Percentiles rank a stretch among this genome's conserved stretches.
Evolutionary conservation across 1,140 invertebrate species (phyloP).

Genomic region (Oscheius sp.): DNA sequence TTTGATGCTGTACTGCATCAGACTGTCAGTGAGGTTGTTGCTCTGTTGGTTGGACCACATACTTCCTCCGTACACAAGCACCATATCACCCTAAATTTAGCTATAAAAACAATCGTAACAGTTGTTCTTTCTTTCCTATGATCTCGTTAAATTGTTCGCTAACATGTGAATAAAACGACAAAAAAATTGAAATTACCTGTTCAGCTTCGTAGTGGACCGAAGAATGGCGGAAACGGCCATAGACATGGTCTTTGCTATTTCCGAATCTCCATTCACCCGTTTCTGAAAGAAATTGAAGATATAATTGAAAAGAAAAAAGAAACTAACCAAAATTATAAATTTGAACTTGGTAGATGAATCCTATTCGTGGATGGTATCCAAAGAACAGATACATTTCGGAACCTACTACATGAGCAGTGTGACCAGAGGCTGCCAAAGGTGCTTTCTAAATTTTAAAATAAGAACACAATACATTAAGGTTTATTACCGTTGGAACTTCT

Average conservation of each 20-base stretch:
- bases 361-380: slow-evolving; percentile 56
- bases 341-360: slow-evolving; percentile 54
- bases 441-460: slow-evolving; percentile 20
- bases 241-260: slow-evolving; percentile 43
- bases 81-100: slow-evolving; percentile 2
- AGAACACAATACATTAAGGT: background rate
- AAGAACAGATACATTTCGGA: slow-evolving; percentile 59
- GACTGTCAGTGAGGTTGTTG: slow-evolving; percentile 26
- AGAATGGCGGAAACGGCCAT: slow-evolving; percentile 54
- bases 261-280: slow-evolving; percentile 47
- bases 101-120: background rate
- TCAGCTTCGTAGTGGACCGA: slow-evolving; percentile 42
- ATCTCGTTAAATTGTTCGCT: background rate
- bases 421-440: slow-evolving; percentile 54
- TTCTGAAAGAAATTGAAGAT: slow-evolving; percentile 39
- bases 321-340: slow-evolving; percentile 56
- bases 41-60: slow-evolving; percentile 20
- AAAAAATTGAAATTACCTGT: slow-evolving; percentile 5
- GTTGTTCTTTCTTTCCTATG: background rate
- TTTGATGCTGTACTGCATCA: slow-evolving; percentile 22
- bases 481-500: slow-evolving; percentile 16
- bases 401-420: slow-evolving; percentile 57
- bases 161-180: background rate
- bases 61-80: slow-evolving; percentile 28
- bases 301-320: background rate